Base-by-base conservation (phyloP, 2,113 vertebrate genomes). In the Phocoena phocoena region DNA sequence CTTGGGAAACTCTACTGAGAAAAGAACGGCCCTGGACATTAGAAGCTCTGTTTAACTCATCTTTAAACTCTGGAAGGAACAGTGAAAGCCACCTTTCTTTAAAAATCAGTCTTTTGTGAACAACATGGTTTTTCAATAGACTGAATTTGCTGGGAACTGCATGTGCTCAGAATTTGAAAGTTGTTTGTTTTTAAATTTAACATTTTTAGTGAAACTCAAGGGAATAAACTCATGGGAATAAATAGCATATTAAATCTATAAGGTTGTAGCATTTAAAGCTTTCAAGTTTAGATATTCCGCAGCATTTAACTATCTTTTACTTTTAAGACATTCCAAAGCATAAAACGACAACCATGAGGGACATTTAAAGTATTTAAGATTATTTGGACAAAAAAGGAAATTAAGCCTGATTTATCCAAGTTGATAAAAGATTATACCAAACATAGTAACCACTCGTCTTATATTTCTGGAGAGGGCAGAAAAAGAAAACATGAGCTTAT, bases 91-190 rank as follows among this genome's bases (percentile, higher is more conserved):
- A 92, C 77, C 84, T 93, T 47, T 74, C 90, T 96, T 83, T 41
- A 93, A 68, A 88, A 93, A 93, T 83, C 60, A 93, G 86, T 85
- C 80, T 88, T 83, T 97, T 88, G 44, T 96, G 86, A 98, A 96
- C 93, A 0, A 2, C 71, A 70, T 20, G 17, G 36, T 82, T 94
- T 93, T 88, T 82, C 95, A 95, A 47, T 8, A 87, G 70, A 92
- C 4, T 33, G 65, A 97, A 93, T 70, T 90, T 77, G 47, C 38
- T 95, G 71, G 90, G 83, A 98, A 92, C 60, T 86, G 67, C 28
- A 97, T 4, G 3, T 47, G 85, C 28, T 88, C 65, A 92, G 65
- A 83, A 95, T 95, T 87, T 47, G 88, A 84, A 83, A 83, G 76
- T 6, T 77, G 33, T 50, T 83, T 92, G n/a, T 15, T 41, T 97